A percentile compares a stretch with the other conserved stretches of the same genome.
Conservation (phyloP, 2,113 vertebrate species). For the Brachyhypopomus occidentalis region DNA sequence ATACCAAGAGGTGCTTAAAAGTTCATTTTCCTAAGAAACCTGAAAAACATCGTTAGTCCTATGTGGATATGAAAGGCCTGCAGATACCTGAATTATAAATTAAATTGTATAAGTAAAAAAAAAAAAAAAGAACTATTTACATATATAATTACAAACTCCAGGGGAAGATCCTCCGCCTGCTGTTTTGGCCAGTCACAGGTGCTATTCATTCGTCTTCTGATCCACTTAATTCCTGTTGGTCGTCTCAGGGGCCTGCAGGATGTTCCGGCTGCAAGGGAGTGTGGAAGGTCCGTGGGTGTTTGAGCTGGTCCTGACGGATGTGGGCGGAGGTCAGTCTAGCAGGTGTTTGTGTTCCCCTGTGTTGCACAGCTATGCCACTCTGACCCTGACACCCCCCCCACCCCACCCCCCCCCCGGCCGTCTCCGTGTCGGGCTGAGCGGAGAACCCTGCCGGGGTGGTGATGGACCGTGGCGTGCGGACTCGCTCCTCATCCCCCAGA, state of each 20-base stretch:
- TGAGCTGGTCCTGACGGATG: slow-evolving; percentile 38
- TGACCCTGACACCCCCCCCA: slow-evolving; percentile 9
- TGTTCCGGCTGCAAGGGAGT: too few relatives aligned
- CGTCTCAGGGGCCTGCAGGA: too few relatives aligned
- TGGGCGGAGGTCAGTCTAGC: slow-evolving; percentile 27
- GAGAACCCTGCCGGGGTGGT: slow-evolving; percentile 62
- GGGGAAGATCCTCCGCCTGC: neutral
- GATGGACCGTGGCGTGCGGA: slow-evolving; percentile 71
- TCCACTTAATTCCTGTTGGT: too few relatives aligned
- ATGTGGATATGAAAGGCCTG: neutral
- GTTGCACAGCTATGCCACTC: slow-evolving; percentile 10
- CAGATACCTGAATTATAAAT: too few relatives aligned
- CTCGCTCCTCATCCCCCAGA: slow-evolving; percentile 64
- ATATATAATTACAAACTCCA: neutral
- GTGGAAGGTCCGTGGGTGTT: neutral
- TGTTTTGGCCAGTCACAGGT: neutral
- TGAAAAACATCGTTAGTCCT: too few relatives aligned
- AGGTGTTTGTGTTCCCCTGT: slow-evolving; percentile 41
- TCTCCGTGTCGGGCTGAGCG: slow-evolving; percentile 51
- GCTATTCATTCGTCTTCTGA: too few relatives aligned
- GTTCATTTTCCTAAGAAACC: too few relatives aligned
- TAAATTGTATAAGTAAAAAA: too few relatives aligned
- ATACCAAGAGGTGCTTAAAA: too few relatives aligned
- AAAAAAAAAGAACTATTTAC: too few relatives aligned
- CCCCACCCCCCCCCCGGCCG: too few relatives aligned